Evolutionary conservation across 2,888 invertebrate genomes (phyloP).

Genomic region (Spialia ferax): DNA sequence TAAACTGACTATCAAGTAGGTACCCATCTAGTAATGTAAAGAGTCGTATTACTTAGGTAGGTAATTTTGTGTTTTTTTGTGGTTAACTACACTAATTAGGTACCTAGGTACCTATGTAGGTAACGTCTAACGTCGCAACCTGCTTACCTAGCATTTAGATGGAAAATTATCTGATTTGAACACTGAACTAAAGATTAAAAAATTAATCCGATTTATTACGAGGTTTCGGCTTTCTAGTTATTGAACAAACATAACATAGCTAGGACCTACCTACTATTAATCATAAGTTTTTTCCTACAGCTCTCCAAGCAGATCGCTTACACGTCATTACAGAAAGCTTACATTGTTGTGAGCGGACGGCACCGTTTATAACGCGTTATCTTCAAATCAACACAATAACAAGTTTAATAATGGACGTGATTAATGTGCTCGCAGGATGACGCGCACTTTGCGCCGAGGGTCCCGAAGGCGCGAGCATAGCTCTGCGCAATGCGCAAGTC

Average conservation of each 20-base stretch:
- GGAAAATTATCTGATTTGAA: neutral
- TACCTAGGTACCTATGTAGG: too few species aligned
- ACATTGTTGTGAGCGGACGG: slow-evolving; percentile 81
- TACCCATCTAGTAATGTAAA: too few species aligned
- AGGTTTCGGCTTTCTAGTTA: slow-evolving; percentile 65
- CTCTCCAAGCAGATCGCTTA: slow-evolving; percentile 71
- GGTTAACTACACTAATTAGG: too few species aligned
- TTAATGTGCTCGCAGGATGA: slow-evolving; percentile 85
- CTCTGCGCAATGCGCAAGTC: slow-evolving; percentile 23
- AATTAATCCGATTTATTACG: too few species aligned
- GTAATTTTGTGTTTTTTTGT: too few species aligned
- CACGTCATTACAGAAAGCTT: slow-evolving; percentile 84
- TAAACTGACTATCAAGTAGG: too few species aligned
- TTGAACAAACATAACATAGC: slow-evolving; percentile 51
- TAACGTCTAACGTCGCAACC: too few species aligned
- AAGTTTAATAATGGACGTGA: slow-evolving; percentile 84
- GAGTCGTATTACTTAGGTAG: too few species aligned
- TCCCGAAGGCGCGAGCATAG: slow-evolving; percentile 71
- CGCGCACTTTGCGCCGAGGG: slow-evolving; percentile 78
- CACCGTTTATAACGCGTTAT: slow-evolving; percentile 86
- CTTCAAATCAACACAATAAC: slow-evolving; percentile 85
- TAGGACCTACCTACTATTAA: too few species aligned
- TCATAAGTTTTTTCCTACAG: slow-evolving; percentile 69
- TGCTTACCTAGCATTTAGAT: too few species aligned
- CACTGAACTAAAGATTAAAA: too few species aligned